Evolutionary conservation across 2,888 invertebrate species (phyloP).

Genomic region (Agrotis puta): DNA sequence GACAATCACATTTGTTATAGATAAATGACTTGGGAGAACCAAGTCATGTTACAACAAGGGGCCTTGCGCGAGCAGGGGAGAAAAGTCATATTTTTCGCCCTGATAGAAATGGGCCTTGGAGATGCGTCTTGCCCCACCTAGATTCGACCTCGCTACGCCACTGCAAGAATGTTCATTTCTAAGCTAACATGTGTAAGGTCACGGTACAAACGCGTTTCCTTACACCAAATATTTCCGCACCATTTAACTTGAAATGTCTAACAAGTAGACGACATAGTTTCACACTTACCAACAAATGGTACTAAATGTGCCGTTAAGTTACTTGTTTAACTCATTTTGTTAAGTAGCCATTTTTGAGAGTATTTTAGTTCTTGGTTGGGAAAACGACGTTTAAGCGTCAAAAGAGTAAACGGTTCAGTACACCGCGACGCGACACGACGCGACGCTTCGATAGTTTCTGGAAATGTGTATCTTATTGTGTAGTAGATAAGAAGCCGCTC

Average conservation of each 20-base stretch:
- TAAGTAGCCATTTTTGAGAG: neutral
- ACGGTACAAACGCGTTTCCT: constrained; percentile 28
- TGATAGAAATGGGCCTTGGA: too few species aligned
- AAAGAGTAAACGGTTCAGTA: neutral
- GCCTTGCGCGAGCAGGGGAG: too few species aligned
- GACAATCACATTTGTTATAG: too few species aligned
- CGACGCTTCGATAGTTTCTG: too few species aligned
- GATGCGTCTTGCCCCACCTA: too few species aligned
- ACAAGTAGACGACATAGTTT: constrained; percentile 57
- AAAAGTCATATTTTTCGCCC: too few species aligned
- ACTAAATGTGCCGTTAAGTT: constrained; percentile 33
- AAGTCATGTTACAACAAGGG: too few species aligned
- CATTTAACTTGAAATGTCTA: constrained; percentile 42
- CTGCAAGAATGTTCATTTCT: constrained; percentile 25
- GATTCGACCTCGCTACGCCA: too few species aligned
- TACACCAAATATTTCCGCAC: constrained; percentile 50
- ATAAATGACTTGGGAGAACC: too few species aligned
- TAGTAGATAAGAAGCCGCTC: too few species aligned
- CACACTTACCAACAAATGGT: constrained; percentile 50
- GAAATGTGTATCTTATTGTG: too few species aligned
- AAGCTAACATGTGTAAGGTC: constrained; percentile 44
- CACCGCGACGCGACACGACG: too few species aligned
- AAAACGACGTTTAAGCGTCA: neutral
- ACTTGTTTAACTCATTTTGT: neutral
- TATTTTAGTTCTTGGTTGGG: neutral